Conservation (phyloP, 2,113 vertebrate genomes). For the Trogon surrucura region DNA sequence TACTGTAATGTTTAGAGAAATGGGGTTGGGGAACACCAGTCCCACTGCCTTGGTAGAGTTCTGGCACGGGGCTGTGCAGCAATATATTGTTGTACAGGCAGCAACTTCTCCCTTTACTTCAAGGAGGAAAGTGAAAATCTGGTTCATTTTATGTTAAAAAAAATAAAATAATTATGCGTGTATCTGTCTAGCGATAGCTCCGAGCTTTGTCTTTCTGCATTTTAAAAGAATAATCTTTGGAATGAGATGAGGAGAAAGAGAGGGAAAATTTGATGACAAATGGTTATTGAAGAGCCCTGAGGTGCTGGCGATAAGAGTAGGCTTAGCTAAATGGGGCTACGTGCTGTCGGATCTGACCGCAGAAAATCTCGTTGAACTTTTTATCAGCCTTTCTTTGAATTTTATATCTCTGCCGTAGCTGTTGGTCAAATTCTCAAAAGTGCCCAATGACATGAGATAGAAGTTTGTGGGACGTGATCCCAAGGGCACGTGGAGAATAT, state of each 20-base stretch:
- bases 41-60: background rate
- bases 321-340: conserved; percentile 23
- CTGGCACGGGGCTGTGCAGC: background rate
- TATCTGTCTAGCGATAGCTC: conserved; percentile 50
- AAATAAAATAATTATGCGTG: background rate
- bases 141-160: conserved; percentile 12
- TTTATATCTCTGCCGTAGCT: conserved; percentile 25
- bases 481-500: background rate
- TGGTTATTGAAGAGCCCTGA: conserved; percentile 61
- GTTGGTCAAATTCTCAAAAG: conserved; percentile 33
- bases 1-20: background rate
- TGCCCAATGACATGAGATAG: conserved; percentile 17
- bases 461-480: background rate
- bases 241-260: conserved; percentile 50
- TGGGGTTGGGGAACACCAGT: background rate
- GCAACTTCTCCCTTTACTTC: background rate
- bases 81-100: background rate
- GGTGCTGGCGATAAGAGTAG: conserved; percentile 50
- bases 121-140: conserved; percentile 1
- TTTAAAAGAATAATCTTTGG: conserved; percentile 50
- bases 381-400: conserved; percentile 39
- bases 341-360: conserved; percentile 8
- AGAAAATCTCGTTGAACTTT: conserved; percentile 39
- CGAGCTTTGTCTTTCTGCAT: conserved; percentile 20
- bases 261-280: conserved; percentile 62